Conservation (phyloP, 2,113 vertebrate species). For the Laterallus jamaicensis region DNA sequence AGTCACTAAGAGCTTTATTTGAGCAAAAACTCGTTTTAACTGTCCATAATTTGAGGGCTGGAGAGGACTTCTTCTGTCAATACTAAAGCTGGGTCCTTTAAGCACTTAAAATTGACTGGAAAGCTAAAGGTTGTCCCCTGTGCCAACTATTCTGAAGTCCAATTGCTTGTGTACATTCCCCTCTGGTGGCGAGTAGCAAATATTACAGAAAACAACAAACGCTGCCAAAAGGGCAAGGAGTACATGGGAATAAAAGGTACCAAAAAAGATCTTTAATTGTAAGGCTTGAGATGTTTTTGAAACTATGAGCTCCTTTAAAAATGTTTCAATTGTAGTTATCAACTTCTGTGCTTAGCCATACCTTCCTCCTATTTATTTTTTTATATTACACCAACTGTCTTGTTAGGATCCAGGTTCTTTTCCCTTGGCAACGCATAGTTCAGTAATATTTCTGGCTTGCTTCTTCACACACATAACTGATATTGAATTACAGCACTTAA, state of each 20-base stretch:
- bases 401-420: neutral
- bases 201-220: constrained; percentile 1
- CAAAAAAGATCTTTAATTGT: neutral
- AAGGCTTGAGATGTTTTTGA: neutral
- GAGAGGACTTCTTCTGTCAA: neutral
- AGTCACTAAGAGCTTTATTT: neutral
- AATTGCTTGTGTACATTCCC: constrained; percentile 52
- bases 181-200: constrained; percentile 53
- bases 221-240: neutral
- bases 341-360: neutral
- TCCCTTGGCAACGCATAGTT: neutral
- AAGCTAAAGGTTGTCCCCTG: neutral
- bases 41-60: neutral
- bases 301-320: neutral
- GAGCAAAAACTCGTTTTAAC: neutral
- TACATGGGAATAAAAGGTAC: neutral
- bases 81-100: neutral
- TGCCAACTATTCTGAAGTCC: neutral
- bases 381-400: neutral
- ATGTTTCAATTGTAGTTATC: neutral
- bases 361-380: neutral
- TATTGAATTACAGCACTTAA: neutral
- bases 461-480: neutral
- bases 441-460: neutral
- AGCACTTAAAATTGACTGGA: neutral